phyloP scores from a whole-genome alignment of 2,888 invertebrate species.

The Pilophorus perplexus region DNA sequence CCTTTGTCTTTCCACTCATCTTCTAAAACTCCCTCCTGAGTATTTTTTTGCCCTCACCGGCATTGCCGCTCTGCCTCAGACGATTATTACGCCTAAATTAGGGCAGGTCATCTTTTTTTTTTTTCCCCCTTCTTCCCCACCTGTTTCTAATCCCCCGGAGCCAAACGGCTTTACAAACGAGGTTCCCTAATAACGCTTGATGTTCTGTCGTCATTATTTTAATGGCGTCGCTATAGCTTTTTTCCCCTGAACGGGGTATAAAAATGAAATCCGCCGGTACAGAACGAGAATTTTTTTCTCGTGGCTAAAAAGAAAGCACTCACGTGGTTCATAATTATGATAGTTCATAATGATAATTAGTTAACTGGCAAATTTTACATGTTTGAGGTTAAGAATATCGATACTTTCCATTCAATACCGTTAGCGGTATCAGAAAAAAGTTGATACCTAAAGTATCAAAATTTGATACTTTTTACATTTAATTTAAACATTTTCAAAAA shows the following conservation, averaged over 20 bases:
- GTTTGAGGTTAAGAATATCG: too few species aligned
- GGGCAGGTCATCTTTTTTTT: constrained; percentile 4
- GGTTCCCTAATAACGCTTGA: constrained; percentile 21
- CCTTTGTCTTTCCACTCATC: constrained; percentile 31
- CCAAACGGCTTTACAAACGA: constrained; percentile 14
- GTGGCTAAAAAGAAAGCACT: too few species aligned
- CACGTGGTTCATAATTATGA: too few species aligned
- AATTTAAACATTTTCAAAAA: too few species aligned
- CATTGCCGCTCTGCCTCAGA: background rate
- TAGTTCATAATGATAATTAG: too few species aligned
- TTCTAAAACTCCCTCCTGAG: constrained; percentile 17
- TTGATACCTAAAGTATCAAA: too few species aligned
- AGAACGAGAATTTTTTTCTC: background rate
- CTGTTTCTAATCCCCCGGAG: constrained; percentile 5
- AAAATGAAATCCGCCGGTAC: constrained; percentile 2
- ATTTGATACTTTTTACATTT: too few species aligned
- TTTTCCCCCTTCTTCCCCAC: background rate
- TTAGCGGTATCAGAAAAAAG: too few species aligned
- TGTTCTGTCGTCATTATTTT: constrained; percentile 12
- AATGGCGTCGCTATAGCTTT: constrained; percentile 7
- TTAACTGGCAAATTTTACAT: too few species aligned
- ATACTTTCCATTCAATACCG: too few species aligned
- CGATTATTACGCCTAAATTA: constrained; percentile 21
- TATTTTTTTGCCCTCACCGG: background rate
- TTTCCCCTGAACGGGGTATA: background rate